phyloP scores from a whole-genome alignment of 2,113 vertebrate genomes.

The Seriola quinqueradiata region DNA sequence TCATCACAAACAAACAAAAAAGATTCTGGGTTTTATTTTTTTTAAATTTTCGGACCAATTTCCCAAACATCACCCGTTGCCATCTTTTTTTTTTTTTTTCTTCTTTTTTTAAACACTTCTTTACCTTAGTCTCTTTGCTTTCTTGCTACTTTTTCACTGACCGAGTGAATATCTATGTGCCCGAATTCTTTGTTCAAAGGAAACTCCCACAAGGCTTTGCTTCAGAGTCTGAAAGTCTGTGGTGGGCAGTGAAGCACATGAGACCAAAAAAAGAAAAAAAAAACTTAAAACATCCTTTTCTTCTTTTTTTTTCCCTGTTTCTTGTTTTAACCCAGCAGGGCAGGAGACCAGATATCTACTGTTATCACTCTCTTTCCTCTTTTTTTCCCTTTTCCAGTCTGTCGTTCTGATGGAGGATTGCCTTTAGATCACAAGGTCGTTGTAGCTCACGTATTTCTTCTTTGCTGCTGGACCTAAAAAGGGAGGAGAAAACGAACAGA shows the following conservation, averaged over 20 bases:
- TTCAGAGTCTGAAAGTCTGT: constrained; percentile 59
- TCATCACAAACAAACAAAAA: not conserved
- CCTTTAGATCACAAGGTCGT: constrained; percentile 92
- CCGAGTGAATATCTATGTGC: constrained; percentile 54
- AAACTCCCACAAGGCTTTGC: constrained; percentile 67
- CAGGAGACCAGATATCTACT: constrained; percentile 47
- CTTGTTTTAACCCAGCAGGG: constrained; percentile 43
- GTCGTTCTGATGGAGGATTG: constrained; percentile 60
- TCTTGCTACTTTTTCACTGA: not conserved
- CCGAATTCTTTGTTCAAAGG: constrained; percentile 74
- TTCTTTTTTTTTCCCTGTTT: not conserved
- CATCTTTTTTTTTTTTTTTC: no score
- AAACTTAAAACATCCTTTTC: constrained; percentile 52
- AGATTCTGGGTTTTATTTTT: constrained; percentile 7
- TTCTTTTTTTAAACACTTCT: constrained; percentile 54
- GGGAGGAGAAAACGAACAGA: not conserved
- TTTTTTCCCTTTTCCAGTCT: not conserved
- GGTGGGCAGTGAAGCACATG: constrained; percentile 54
- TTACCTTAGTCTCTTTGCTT: not conserved
- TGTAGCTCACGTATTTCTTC: constrained; percentile 96
- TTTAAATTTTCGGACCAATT: not conserved
- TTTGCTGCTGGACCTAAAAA: constrained; percentile 92
- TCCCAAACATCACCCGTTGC: not conserved
- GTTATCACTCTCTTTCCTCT: constrained; percentile 39
- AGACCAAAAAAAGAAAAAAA: constrained; percentile 43